Evolutionary conservation across 2,113 vertebrate genomes (phyloP).

Genomic region (Ageneiosus marmoratus): DNA sequence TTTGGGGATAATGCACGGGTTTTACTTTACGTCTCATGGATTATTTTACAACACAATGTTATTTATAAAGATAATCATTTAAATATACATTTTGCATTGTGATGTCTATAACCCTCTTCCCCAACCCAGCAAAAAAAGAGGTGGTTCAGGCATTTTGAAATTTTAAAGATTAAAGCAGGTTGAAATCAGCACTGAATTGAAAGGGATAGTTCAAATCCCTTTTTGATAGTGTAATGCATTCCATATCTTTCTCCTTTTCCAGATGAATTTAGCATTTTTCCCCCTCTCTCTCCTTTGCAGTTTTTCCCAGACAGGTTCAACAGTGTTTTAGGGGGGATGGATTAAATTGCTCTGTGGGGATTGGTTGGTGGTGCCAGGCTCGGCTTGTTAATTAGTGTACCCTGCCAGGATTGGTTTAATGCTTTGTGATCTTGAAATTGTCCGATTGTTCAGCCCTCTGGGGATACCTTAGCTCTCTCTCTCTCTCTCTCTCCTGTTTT

Average conservation of each 20-base stretch:
- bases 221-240: constrained; percentile 79
- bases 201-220: constrained; percentile 79
- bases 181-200: constrained; percentile 64
- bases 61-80: not conserved
- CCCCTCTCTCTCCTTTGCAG: constrained; percentile 68
- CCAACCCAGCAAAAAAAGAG: not conserved
- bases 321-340: constrained; percentile 99
- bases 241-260: constrained; percentile 68
- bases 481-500: not conserved
- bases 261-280: constrained; percentile 87
- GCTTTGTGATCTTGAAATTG: constrained; percentile 98
- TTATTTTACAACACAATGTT: not conserved
- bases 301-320: constrained; percentile 92
- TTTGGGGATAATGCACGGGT: not conserved
- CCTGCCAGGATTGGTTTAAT: constrained; percentile 99
- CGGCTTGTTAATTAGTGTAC: constrained; percentile 99
- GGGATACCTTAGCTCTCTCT: constrained; percentile 71
- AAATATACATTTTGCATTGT: not conserved
- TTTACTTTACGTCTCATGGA: not conserved
- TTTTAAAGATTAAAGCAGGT: not conserved
- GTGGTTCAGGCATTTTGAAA: not conserved
- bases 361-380: constrained; percentile 99
- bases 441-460: constrained; percentile 94
- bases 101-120: not conserved
- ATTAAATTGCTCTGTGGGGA: constrained; percentile 99